Evolutionary conservation across 1,140 invertebrate species (phyloP).

Genomic region (Archivesica marissinica): DNA sequence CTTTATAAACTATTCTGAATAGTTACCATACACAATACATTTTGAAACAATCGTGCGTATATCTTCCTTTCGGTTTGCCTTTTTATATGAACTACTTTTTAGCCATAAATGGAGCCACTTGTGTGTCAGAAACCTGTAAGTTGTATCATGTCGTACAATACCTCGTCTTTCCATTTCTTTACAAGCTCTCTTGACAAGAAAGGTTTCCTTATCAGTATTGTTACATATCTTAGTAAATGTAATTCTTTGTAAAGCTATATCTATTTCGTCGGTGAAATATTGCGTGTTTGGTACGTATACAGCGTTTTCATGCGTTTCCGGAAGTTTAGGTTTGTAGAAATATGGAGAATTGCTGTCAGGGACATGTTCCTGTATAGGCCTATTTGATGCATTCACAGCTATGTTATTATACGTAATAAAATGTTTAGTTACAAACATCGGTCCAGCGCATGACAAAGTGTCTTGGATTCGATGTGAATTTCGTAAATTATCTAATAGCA

Average conservation of each 20-base stretch:
- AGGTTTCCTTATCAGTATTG: conserved; percentile 46
- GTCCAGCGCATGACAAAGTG: no score
- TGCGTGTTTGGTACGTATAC: conserved; percentile 46
- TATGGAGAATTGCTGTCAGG: no score
- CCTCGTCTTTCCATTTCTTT: conserved; percentile 65
- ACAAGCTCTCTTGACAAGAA: conserved; percentile 67
- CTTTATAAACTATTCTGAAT: no score
- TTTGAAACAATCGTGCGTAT: background rate
- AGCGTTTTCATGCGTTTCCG: conserved; percentile 15
- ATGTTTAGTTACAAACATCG: no score
- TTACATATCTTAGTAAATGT: conserved; percentile 40
- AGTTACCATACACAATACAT: background rate
- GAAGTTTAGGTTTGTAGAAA: conserved; percentile 23
- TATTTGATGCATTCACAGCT: no score
- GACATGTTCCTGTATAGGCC: no score
- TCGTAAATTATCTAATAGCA: conserved; percentile 66
- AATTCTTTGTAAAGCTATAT: background rate
- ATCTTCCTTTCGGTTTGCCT: background rate
- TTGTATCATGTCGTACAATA: conserved; percentile 35
- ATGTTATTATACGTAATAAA: no score
- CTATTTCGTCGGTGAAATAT: conserved; percentile 24
- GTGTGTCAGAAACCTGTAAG: conserved; percentile 69
- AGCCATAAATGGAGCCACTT: conserved; percentile 74
- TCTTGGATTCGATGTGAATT: background rate
- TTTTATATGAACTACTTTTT: background rate